Evolutionary conservation across 2,888 invertebrate genomes (phyloP), one percentile per base, ranked within the genome.

Genomic region (Spicauda simplicius): DNA sequence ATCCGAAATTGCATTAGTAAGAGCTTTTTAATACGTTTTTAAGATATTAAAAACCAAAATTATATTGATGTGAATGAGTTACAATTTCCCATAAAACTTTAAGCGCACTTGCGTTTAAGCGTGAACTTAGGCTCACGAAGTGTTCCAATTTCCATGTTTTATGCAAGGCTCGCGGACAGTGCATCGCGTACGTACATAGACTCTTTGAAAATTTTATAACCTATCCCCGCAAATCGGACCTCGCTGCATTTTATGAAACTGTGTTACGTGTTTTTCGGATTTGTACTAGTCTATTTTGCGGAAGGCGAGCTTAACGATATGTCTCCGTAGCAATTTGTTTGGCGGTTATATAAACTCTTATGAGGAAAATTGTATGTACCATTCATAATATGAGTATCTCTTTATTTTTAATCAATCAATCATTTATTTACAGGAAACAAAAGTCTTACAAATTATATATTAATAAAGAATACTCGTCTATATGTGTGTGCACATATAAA

Each of bases 121-220:
- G 25, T 85, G 87, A 87, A 87, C 90, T 90, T 88, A 88, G 88
- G 79, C 77, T 76, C 85, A 85, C 78, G 88, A 90, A 91, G 91
- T 91, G 90, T 86, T 86, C 86, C 91, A 92, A 92, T 93, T 93
- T 91, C 86, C 92, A 93, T 93, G 87, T 88, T 90, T 91, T 90
- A 93, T 92, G 89, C 88, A 88, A 62, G 80, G 79, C 53, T 81
- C 83, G 75, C 72, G 77, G 85, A 83, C 86, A 82, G 76, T 81
- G 85, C 86, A 85, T 81, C 83, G 53, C 52, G 64, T 37, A 37
- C 81, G 65, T 64, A 58, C 12, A 37, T 12, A 8, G 82, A 80
- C 83, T 80, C 83, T 88, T 83, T 92, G 84, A 88, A 92, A 89
- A 81, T 88, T 92, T 91, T 90, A 91, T 90, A 85, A 80, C 81